phyloP scores from a whole-genome alignment of 2,113 vertebrate genomes.

The Candoia aspera region DNA sequence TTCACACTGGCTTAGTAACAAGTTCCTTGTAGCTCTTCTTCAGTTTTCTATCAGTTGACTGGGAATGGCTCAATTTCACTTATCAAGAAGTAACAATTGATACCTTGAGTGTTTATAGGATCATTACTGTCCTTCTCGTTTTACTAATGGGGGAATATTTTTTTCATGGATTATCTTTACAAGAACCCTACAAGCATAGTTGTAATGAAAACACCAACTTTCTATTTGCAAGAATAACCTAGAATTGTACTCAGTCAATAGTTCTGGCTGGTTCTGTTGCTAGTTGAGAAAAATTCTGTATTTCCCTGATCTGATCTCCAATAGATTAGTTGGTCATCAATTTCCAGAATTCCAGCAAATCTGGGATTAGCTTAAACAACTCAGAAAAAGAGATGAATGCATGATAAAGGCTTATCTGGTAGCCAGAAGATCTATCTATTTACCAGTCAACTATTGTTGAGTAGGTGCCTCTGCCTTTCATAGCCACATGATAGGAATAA shows the following conservation, averaged over 20 bases:
- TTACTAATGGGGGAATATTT: not conserved
- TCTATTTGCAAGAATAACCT: not conserved
- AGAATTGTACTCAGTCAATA: not conserved
- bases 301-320: too few species aligned
- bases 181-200: not conserved
- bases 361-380: too few species aligned
- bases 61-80: not conserved
- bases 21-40: not conserved
- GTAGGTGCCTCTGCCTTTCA: not conserved
- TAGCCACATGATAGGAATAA: not conserved
- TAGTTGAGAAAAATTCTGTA: not conserved
- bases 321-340: too few species aligned
- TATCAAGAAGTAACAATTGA: not conserved
- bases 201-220: not conserved
- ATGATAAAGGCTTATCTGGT: too few species aligned
- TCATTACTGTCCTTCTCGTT: not conserved
- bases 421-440: too few species aligned
- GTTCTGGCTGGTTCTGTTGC: not conserved
- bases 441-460: too few species aligned
- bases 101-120: not conserved
- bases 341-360: too few species aligned
- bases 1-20: too few species aligned
- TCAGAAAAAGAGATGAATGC: too few species aligned
- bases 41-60: not conserved
- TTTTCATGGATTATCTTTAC: not conserved